Evolutionary conservation across 1,140 invertebrate species (phyloP).

Genomic region (Diploscapter pachys): DNA sequence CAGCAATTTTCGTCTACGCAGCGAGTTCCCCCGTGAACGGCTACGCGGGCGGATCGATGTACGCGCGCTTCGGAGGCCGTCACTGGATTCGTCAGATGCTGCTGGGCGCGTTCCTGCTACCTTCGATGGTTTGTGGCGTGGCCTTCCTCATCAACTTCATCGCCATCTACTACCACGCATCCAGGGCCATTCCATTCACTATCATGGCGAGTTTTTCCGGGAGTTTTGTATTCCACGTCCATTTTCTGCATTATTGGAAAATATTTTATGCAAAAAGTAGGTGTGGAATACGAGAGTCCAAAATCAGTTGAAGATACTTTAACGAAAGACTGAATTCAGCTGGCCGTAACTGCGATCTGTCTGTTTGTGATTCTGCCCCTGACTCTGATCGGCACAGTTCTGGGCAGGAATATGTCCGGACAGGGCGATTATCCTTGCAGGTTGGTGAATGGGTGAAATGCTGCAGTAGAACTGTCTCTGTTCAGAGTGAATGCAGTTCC

Average conservation of each 20-base stretch:
- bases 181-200: conserved; percentile 93
- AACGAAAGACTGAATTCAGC: conserved; percentile 62
- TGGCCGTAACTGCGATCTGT: conserved; percentile 94
- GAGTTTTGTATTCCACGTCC: too few species aligned
- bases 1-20: conserved; percentile 96
- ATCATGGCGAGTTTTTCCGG: conserved; percentile 74
- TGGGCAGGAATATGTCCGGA: conserved; percentile 81
- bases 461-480: neutral
- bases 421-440: conserved; percentile 91
- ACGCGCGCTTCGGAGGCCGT: conserved; percentile 83
- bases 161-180: conserved; percentile 98
- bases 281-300: too few species aligned
- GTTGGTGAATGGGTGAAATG: neutral
- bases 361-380: conserved; percentile 94
- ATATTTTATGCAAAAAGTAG: neutral
- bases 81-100: conserved; percentile 97
- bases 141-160: conserved; percentile 99
- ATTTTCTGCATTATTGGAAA: neutral
- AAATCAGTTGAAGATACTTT: too few species aligned
- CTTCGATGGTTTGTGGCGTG: conserved; percentile 84
- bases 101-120: conserved; percentile 86
- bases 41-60: conserved; percentile 92
- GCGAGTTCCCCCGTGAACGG: conserved; percentile 94
- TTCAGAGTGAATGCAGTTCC: conserved; percentile 91
- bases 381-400: conserved; percentile 72